Percentiles rank a stretch among this genome's conserved stretches.
phyloP scores from a whole-genome alignment of 2,113 vertebrate species.

The Cyanoderma ruficeps region DNA sequence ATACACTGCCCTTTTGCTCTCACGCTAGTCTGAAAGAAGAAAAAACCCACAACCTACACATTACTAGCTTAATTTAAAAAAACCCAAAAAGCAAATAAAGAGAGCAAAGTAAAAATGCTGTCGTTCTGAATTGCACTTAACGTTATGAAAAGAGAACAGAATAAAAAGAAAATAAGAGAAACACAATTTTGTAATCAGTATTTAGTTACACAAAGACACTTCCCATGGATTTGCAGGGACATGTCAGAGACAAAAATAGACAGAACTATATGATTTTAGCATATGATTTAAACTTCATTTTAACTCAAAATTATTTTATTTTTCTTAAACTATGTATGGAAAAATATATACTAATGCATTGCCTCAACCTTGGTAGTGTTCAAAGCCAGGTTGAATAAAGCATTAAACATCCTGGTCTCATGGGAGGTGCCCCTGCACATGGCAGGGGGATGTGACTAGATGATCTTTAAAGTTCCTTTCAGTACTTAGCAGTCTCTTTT shows the following conservation, averaged over 20 bases:
- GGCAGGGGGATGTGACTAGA: background rate
- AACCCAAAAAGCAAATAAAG: background rate
- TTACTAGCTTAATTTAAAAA: background rate
- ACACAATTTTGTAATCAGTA: background rate
- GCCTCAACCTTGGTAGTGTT: background rate
- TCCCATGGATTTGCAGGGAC: background rate
- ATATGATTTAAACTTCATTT: background rate
- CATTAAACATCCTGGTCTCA: background rate
- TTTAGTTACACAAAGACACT: background rate
- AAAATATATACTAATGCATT: background rate
- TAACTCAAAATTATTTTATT: background rate
- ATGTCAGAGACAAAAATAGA: background rate
- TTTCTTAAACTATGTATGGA: background rate
- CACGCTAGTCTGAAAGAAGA: background rate
- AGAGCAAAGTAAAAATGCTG: background rate
- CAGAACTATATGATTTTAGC: background rate
- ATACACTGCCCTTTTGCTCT: background rate
- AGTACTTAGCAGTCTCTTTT: background rate
- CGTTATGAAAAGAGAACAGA: background rate
- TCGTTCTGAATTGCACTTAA: background rate
- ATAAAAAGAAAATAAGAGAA: background rate
- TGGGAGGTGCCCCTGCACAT: background rate
- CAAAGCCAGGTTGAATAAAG: background rate
- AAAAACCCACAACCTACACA: background rate
- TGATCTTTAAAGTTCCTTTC: background rate